Conservation (phyloP, 2,888 invertebrate genomes). For the Tanypteryx hageni region DNA sequence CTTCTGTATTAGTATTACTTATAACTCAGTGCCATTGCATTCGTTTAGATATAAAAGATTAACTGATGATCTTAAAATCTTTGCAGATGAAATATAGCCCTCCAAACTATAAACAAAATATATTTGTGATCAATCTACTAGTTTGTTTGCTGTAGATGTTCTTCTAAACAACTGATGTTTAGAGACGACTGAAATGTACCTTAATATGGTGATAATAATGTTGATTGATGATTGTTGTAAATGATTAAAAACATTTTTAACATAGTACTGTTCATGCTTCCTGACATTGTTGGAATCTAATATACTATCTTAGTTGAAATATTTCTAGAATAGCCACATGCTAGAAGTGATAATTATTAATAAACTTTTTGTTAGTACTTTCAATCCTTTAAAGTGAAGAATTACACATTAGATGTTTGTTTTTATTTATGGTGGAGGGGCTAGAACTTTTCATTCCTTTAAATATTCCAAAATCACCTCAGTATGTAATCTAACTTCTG, state of each 20-base stretch:
- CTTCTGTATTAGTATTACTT: background rate
- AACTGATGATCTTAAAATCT: background rate
- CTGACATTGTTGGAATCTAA: background rate
- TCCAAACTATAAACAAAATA: background rate
- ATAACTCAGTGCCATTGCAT: background rate
- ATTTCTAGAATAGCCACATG: background rate
- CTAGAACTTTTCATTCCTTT: background rate
- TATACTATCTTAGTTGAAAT: background rate
- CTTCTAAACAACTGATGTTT: background rate
- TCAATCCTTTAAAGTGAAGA: background rate
- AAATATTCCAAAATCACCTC: background rate
- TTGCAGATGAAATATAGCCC: background rate
- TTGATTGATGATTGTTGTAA: background rate
- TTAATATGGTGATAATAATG: background rate
- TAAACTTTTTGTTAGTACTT: background rate
- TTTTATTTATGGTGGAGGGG: background rate
- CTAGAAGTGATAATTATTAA: background rate
- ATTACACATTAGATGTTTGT: background rate
- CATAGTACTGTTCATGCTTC: background rate
- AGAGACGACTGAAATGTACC: conserved; percentile 29
- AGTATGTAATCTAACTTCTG: background rate
- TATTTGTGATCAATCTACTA: background rate
- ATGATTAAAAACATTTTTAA: background rate
- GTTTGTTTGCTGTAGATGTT: background rate
- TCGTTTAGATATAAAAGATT: background rate